phyloP scores from a whole-genome alignment of 2,113 vertebrate genomes.

The Mus spicilegus region DNA sequence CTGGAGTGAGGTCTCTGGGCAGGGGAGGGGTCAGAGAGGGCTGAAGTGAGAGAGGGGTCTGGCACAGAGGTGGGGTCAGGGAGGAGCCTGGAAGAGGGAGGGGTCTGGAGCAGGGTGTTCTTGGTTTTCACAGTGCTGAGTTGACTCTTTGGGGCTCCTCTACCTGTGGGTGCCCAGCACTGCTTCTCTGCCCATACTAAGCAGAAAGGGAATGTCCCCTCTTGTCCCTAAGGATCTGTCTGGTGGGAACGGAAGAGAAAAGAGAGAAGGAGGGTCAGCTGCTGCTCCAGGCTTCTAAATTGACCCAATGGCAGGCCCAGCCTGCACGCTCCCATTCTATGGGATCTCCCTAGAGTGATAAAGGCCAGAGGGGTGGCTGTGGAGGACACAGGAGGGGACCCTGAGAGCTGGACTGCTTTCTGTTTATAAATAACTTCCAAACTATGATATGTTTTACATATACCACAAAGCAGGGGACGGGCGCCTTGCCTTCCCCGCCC shows the following conservation, averaged over 20 bases:
- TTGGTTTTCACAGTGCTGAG: not conserved
- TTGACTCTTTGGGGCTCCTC: too few relatives aligned
- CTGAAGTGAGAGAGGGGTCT: too few relatives aligned
- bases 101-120: too few relatives aligned
- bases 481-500: accelerated
- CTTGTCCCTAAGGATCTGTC: not conserved
- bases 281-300: not conserved
- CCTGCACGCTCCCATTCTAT: not conserved
- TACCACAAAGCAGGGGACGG: not conserved
- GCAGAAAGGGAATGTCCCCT: not conserved
- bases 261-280: not conserved
- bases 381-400: too few relatives aligned
- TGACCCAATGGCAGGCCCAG: accelerated
- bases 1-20: too few relatives aligned
- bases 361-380: not conserved
- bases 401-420: not conserved
- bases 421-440: not conserved
- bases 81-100: not conserved
- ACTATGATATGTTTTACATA: not conserved
- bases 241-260: not conserved
- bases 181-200: not conserved
- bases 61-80: not conserved
- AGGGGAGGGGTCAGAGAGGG: not conserved
- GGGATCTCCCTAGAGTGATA: not conserved
- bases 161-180: not conserved